Evolutionary conservation across 2,113 vertebrate genomes (phyloP), one percentile per base, ranked within the genome.

Genomic region (Xyrauchen texanus): DNA sequence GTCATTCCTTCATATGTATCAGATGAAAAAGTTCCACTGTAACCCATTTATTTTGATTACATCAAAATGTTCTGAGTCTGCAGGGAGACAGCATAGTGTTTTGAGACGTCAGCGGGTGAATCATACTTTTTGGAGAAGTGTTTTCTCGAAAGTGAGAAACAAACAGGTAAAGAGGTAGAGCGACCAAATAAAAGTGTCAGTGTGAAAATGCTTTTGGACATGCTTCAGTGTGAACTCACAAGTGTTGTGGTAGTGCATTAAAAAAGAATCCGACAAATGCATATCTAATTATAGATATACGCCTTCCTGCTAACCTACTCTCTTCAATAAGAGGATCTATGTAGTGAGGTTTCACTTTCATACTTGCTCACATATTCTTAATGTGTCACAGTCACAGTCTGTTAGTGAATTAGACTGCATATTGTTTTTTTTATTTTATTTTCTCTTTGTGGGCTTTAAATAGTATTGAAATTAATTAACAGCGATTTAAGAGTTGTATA

Each of bases 221-320:
- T 6, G 8, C 47, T 8, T 44, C 51, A 34, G 68, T 15, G 42
- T 8, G 63, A 44, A 11, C 15, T 55, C n/a, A 46, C 11, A 42
- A 44, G 44, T 69, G 34, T 73, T 71, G 60, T 67, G 44, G 21
- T 44, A 42, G 69, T 34, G 10, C 69, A 4, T 80, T 74, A 72
- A 8, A 44, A 64, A 34, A 52, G 45, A 81, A 34, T 58, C 16
- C 74, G 69, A 69, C 64, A 68, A 72, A 79, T 75, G 52, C 64
- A 76, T 34, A 68, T 80, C 68, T 68, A 79, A 87, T 71, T 75
- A 84, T 87, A 85, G 73, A 85, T 45, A 57, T 21, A 46, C 9
- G 10, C 62, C 81, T 90, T 91, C 85, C 88, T 85, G 86, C 88
- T 80, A 52, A 11, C 13, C 6, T 44, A 34, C 53, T 57, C 34